A percentile compares a stretch with the other conserved stretches of the same genome.
These are phyloP conservation scores for Ailuropoda melanoleuca DNA, from an alignment of 2,113 vertebrate genomes.

Conservation along the genomic window DNA sequence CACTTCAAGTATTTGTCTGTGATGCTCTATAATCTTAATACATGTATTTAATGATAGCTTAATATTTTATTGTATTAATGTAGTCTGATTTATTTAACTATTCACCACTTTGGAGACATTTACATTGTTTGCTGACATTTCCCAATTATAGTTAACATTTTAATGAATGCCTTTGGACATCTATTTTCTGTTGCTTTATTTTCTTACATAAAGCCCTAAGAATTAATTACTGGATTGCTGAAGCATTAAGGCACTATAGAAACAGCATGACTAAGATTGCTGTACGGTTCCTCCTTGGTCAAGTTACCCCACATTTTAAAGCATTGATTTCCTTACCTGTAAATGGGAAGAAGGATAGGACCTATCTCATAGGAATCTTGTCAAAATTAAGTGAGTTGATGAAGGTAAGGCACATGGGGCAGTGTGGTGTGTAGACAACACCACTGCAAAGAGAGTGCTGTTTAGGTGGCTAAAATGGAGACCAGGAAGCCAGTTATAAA, in stretches of 20 bases:
- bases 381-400: not conserved
- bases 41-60: not conserved
- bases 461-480: not conserved
- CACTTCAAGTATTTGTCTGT: not conserved
- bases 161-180: not conserved
- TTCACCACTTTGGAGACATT: not conserved
- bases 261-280: not conserved
- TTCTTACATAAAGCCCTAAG: not conserved
- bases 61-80: not conserved
- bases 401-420: not conserved
- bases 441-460: not conserved
- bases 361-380: not conserved
- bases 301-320: not conserved
- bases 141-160: slow-evolving; percentile 17
- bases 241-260: not conserved
- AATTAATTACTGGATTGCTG: not conserved
- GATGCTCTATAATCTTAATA: not conserved
- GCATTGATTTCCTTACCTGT: not conserved
- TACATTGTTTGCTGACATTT: not conserved
- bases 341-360: not conserved
- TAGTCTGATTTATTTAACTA: not conserved
- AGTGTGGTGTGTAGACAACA: not conserved
- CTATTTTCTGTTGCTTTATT: not conserved
- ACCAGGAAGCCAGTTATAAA: not conserved
- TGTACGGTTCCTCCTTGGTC: not conserved